Evolutionary conservation across 2,888 invertebrate species (phyloP).

Genomic region (Allolobophora icterica): DNA sequence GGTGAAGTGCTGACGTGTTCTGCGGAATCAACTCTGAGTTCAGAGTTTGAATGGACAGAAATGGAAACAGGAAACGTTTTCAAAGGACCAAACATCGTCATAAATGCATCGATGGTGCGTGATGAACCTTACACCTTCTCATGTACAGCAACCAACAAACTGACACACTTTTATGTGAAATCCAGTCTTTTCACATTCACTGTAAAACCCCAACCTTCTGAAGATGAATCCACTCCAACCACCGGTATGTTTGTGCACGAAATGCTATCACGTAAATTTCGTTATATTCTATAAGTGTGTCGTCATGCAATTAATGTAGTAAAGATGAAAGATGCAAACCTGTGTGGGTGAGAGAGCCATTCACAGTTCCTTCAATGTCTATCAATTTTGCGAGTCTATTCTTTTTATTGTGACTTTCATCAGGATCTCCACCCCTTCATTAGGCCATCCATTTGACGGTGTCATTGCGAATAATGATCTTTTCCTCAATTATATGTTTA

Average conservation of each 20-base stretch:
- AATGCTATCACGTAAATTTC: background rate
- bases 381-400: too few species aligned
- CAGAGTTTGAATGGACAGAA: constrained; percentile 17
- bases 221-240: background rate
- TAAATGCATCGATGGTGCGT: constrained; percentile 12
- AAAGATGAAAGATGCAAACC: too few species aligned
- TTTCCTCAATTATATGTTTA: too few species aligned
- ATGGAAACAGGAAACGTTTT: background rate
- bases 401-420: too few species aligned
- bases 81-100: background rate
- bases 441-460: too few species aligned
- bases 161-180: background rate
- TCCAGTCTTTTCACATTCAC: background rate
- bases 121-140: background rate
- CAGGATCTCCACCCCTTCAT: too few species aligned
- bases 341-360: too few species aligned
- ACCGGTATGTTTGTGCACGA: background rate
- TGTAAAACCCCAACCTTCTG: background rate
- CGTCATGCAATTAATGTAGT: too few species aligned
- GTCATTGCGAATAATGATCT: too few species aligned
- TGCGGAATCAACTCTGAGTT: background rate
- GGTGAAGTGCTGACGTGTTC: background rate
- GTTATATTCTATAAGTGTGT: too few species aligned
- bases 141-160: background rate
- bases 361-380: too few species aligned